Percentiles rank a stretch among this genome's conserved stretches.
These are phyloP conservation scores for Paracanthobrama guichenoti DNA, from an alignment of 2,113 vertebrate genomes.

Conservation along the genomic window DNA sequence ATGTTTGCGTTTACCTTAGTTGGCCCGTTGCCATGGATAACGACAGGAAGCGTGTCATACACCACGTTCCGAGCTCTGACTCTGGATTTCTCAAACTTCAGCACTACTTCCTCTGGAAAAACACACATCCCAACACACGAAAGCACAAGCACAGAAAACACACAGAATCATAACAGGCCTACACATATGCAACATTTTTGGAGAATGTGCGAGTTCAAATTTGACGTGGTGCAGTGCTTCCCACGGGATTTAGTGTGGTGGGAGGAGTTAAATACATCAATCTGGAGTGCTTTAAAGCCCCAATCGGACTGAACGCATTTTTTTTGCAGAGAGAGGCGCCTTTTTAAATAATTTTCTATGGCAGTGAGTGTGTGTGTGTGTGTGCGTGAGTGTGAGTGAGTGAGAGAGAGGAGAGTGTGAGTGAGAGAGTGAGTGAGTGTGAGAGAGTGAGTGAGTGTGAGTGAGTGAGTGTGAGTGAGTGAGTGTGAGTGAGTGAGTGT, in stretches of 20 bases:
- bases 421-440: background rate
- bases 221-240: too few species aligned
- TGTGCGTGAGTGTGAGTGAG: too few species aligned
- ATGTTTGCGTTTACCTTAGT: conserved; percentile 74
- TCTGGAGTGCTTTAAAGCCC: too few species aligned
- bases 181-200: background rate
- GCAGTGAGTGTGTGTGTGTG: too few species aligned
- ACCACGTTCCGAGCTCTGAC: conserved; percentile 80
- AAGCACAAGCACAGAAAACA: background rate
- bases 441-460: conserved; percentile 45
- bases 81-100: conserved; percentile 80
- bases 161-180: background rate
- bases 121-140: background rate
- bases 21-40: conserved; percentile 82
- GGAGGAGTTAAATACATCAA: too few species aligned
- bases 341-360: too few species aligned
- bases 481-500: too few species aligned
- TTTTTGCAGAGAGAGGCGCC: too few species aligned
- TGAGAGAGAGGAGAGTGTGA: background rate
- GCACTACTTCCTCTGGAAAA: conserved; percentile 77
- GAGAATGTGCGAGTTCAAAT: too few species aligned
- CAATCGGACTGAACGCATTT: too few species aligned
- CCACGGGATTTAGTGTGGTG: too few species aligned
- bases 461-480: conserved; percentile 14
- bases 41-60: conserved; percentile 79